Evolutionary conservation across 2,797 vertebrate genomes (phyloP).

Genomic region (Tangara arthus): DNA sequence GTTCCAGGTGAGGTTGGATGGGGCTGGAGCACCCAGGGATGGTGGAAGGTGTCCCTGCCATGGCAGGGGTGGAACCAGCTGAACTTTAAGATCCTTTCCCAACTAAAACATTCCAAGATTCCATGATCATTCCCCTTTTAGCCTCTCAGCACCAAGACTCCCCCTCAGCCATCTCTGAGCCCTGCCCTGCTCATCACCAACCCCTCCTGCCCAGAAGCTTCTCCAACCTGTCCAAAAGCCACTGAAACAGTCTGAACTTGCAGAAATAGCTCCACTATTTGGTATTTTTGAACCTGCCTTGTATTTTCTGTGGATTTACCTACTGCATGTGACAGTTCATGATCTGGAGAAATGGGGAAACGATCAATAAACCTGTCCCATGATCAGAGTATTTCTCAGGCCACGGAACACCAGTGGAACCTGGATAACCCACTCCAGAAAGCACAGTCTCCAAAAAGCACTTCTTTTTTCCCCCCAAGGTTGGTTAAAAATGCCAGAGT

Average conservation of each 20-base stretch:
- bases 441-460: background rate
- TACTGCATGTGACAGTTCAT: accelerated
- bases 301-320: background rate
- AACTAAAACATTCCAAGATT: background rate
- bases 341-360: background rate
- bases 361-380: background rate
- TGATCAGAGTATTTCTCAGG: background rate
- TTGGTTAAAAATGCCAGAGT: conserved; percentile 34
- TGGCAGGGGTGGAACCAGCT: accelerated
- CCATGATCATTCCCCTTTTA: accelerated
- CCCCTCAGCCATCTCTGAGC: background rate
- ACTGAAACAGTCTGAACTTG: accelerated
- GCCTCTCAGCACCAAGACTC: background rate
- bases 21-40: background rate
- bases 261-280: accelerated
- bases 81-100: background rate
- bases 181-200: background rate
- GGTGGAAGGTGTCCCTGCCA: background rate
- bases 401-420: background rate
- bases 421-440: background rate
- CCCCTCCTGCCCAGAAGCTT: background rate
- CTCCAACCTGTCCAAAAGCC: accelerated
- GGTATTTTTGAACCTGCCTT: accelerated
- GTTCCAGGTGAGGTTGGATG: accelerated
- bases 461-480: accelerated